Evolutionary conservation across 2,113 vertebrate genomes (phyloP).

Genomic region (Rhombomys opimus): DNA sequence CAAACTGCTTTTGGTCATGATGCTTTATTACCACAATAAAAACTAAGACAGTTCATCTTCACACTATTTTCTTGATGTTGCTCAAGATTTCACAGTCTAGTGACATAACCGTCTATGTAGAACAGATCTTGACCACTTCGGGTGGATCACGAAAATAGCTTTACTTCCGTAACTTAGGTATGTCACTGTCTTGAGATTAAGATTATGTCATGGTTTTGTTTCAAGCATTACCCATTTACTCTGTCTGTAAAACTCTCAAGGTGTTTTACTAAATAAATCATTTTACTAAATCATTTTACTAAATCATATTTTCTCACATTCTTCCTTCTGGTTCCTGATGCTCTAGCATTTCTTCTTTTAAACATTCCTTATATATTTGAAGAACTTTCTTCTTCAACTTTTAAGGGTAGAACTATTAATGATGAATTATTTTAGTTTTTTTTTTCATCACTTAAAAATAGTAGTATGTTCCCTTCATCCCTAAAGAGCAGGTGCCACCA

Average conservation of each 20-base stretch:
- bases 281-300: too few relatives aligned
- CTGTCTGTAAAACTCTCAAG: neutral
- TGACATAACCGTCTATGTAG: neutral
- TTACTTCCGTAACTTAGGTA: neutral
- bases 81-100: neutral
- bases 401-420: neutral
- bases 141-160: neutral
- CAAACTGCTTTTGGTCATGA: neutral
- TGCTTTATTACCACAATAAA: neutral
- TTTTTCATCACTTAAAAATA: neutral
- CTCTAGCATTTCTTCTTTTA: neutral
- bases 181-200: neutral
- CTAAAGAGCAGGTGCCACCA: neutral
- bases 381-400: neutral
- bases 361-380: neutral
- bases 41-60: neutral
- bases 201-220: neutral
- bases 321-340: neutral
- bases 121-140: neutral
- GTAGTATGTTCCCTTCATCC: neutral
- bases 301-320: neutral
- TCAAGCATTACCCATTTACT: neutral
- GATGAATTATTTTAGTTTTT: neutral
- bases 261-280: too few relatives aligned
- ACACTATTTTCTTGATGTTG: neutral